Evolutionary conservation across 2,113 vertebrate genomes (phyloP).

Genomic region (Meriones unguiculatus): DNA sequence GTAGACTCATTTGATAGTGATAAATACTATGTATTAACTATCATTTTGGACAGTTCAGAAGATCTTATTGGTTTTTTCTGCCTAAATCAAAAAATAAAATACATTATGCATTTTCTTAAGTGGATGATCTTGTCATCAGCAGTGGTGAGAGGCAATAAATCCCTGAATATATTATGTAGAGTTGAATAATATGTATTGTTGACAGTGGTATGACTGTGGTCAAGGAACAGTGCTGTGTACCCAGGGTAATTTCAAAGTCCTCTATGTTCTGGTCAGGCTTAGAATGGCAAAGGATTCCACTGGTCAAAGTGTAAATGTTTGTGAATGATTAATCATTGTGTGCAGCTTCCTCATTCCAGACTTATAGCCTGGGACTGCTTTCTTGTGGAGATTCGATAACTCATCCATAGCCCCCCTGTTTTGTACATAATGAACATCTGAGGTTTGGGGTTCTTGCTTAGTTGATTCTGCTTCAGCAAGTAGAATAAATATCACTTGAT

Average conservation of each 20-base stretch:
- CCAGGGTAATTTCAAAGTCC: neutral
- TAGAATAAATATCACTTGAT: neutral
- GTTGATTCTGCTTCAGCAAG: neutral
- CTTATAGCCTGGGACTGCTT: neutral
- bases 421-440: neutral
- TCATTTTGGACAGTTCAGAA: neutral
- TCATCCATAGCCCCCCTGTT: accelerated
- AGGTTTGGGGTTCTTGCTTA: neutral
- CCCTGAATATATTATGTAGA: neutral
- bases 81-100: neutral
- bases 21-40: neutral
- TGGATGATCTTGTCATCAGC: neutral
- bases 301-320: neutral
- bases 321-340: neutral
- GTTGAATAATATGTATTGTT: neutral
- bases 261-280: neutral
- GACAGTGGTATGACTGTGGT: neutral
- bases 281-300: neutral
- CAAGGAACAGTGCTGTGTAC: neutral
- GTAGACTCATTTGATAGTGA: neutral
- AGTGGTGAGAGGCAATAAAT: neutral
- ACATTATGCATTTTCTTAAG: neutral
- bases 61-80: neutral
- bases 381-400: neutral
- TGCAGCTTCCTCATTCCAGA: neutral